Evolutionary conservation across 1,140 invertebrate species (phyloP), one percentile per base, ranked within the genome.

Genomic region (Drosophila chauvacae): DNA sequence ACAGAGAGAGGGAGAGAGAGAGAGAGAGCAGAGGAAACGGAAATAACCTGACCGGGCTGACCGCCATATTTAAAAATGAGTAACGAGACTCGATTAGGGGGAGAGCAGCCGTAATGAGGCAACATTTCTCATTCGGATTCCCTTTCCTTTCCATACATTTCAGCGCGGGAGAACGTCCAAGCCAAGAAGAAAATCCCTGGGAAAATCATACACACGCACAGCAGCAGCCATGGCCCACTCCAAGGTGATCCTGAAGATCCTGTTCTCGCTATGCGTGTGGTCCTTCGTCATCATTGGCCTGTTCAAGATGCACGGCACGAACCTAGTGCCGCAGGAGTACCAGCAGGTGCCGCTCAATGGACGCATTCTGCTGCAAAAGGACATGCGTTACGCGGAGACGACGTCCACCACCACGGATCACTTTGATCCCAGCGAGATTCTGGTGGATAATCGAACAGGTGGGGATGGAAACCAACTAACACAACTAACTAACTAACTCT

Each of bases 371-470:
- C 56, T 93, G 39, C 92, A 93, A 56, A 93, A 92, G 75, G 92
- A 93, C 18, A 87, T 91, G 59, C 81, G 88, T 16, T 88, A 80
- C 13, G 79, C 81, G 33, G 91, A 91, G 42, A 90, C 91, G 2
- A 92, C 92, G 13, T 92, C 92, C 16, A 93, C 92, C 9, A 93
- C 92, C 47, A 92, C 92, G 7, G 91, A 92, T 65, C 82, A 91
- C 18, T 91, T 92, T 23, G 87, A 92, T 91, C 88, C 92, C 41
- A 90, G 80, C 50, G 92, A 93, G 53, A 92, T 93, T 58, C 63
- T 93, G 18, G 91, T 93, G 20, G 92, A 93, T 23, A 93, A 92
- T 91, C 80, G 92, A 30, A 92, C 92, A 77, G 92, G 92, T 93
- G 42, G 72, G 69, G 26, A 26, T 26, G 26, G 3, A 26, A 26